A percentile compares a stretch with the other conserved stretches of the same genome.
These are phyloP conservation scores for Ochlodes sylvanus DNA, from an alignment of 2,888 invertebrate genomes.

Conservation along the genomic window DNA sequence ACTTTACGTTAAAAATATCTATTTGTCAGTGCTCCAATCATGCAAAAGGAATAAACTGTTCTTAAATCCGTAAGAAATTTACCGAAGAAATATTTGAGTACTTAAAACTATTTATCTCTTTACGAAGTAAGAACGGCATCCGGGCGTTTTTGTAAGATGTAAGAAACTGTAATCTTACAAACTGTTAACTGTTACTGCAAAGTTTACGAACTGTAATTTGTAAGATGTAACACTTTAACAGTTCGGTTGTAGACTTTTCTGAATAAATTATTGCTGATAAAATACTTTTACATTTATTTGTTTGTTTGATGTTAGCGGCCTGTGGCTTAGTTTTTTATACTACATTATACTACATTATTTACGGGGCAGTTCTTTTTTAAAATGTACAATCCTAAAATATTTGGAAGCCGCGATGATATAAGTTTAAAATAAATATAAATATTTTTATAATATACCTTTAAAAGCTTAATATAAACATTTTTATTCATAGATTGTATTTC, in stretches of 20 bases:
- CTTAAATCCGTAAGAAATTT: slow-evolving; percentile 1
- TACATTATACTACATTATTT: no score
- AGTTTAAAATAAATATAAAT: no score
- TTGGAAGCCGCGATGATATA: no score
- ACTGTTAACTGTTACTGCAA: no score
- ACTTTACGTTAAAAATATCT: slow-evolving; percentile 3
- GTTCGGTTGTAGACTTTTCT: neutral
- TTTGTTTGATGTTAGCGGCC: neutral
- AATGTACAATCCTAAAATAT: no score
- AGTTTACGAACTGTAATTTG: neutral
- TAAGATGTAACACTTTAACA: neutral
- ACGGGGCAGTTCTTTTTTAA: no score
- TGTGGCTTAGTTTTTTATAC: no score
- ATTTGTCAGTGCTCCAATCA: slow-evolving; percentile 3
- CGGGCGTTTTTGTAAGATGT: no score
- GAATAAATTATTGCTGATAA: neutral
- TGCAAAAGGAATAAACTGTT: slow-evolving; percentile 8
- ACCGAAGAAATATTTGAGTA: neutral
- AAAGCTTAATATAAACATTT: no score
- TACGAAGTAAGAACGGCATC: neutral
- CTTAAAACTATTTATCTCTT: slow-evolving; percentile 4
- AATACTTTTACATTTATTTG: neutral
- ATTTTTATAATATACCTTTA: no score
- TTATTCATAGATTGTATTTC: no score
- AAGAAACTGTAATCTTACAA: no score